Evolutionary conservation across 2,888 invertebrate genomes (phyloP).

Genomic region (Ectemnius continuus): DNA sequence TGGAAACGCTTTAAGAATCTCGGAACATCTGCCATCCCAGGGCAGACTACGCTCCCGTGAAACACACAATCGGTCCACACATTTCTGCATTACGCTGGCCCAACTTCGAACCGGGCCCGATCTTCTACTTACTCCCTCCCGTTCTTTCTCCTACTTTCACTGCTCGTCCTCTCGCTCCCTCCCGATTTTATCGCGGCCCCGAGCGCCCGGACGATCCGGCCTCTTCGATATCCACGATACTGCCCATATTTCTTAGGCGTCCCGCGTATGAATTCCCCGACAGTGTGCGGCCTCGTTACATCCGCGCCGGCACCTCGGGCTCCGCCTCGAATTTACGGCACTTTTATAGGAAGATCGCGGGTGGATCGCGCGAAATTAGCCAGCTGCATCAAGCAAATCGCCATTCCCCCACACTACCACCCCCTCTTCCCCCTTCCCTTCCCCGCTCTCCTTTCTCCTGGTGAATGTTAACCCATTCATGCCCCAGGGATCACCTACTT

Average conservation of each 20-base stretch:
- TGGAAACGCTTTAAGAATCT: slow-evolving; percentile 66
- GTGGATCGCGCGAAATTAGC: not conserved
- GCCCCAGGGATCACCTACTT: too few species aligned
- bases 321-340: not conserved
- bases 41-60: slow-evolving; percentile 56
- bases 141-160: too few species aligned
- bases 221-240: slow-evolving; percentile 5
- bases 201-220: slow-evolving; percentile 32
- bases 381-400: not conserved
- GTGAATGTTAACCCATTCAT: too few species aligned
- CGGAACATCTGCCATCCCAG: slow-evolving; percentile 65
- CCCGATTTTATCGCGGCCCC: slow-evolving; percentile 43
- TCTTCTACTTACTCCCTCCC: not conserved
- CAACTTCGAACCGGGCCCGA: slow-evolving; percentile 1
- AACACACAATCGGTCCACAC: slow-evolving; percentile 49
- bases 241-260: slow-evolving; percentile 5
- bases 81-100: slow-evolving; percentile 16
- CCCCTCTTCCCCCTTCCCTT: too few species aligned
- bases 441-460: too few species aligned
- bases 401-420: too few species aligned
- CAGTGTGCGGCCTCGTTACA: slow-evolving; percentile 1
- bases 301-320: not conserved
- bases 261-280: slow-evolving; percentile 1
- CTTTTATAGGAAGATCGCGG: not conserved
- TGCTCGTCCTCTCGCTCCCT: too few species aligned